phyloP scores from a whole-genome alignment of 2,888 invertebrate genomes.

The Globia sparganii region DNA sequence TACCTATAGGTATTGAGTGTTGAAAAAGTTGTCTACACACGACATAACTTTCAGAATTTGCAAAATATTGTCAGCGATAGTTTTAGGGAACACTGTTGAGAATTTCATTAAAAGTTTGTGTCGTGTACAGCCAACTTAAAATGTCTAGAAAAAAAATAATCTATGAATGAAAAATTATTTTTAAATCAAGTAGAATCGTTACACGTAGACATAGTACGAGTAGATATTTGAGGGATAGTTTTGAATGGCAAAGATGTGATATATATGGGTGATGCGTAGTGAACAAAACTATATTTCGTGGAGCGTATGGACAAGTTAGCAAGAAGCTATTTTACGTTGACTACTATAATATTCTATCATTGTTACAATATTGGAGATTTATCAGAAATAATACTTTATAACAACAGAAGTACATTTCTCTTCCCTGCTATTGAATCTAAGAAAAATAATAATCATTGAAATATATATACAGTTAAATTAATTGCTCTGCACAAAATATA shows the following conservation, averaged over 20 bases:
- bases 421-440: slow-evolving; percentile 43
- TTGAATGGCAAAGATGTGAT: slow-evolving; percentile 74
- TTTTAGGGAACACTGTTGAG: slow-evolving; percentile 38
- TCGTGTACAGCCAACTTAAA: slow-evolving; percentile 42
- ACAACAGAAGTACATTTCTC: slow-evolving; percentile 37
- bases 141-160: slow-evolving; percentile 35
- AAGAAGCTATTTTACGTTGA: slow-evolving; percentile 66
- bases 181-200: slow-evolving; percentile 65
- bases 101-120: slow-evolving; percentile 17
- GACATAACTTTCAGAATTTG: slow-evolving; percentile 30
- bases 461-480: slow-evolving; percentile 45
- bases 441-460: slow-evolving; percentile 42
- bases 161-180: slow-evolving; percentile 51
- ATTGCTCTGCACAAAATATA: slow-evolving; percentile 74
- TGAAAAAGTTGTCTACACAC: slow-evolving; percentile 48
- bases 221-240: slow-evolving; percentile 65
- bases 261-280: slow-evolving; percentile 71
- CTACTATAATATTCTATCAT: slow-evolving; percentile 64
- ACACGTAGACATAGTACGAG: slow-evolving; percentile 61
- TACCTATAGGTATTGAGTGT: slow-evolving; percentile 66
- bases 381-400: slow-evolving; percentile 50
- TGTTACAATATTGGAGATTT: slow-evolving; percentile 65
- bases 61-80: slow-evolving; percentile 34
- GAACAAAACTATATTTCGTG: slow-evolving; percentile 63
- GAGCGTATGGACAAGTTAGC: slow-evolving; percentile 50